Evolutionary conservation across 1,140 invertebrate genomes (phyloP), one percentile per base, ranked within the genome.

Genomic region (Halictus rubicundus): DNA sequence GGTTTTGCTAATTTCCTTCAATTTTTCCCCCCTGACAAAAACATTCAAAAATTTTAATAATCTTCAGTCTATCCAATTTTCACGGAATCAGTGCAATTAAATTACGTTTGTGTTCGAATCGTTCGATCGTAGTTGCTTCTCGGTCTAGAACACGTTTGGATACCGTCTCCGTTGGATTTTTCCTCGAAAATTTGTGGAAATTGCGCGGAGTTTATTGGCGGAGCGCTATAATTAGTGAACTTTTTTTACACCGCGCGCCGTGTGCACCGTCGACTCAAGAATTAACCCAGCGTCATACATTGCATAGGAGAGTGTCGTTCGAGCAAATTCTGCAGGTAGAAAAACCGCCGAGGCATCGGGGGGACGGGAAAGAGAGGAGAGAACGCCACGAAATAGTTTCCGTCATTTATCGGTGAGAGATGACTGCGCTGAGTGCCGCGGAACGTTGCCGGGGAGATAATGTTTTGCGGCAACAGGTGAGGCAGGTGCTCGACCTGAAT

Each of bases 381-480:
- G 71, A 68, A 81, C 68, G 81, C 80, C 84, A 85, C 83, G 73
- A 87, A 89, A 89, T 90, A 88, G 89, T 91, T 89, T 84, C 83
- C 79, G 89, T 91, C 91, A 90, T 91, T 91, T 91, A 92, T 91
- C 86, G 89, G 86, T 89, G 89, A 88, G 85, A 88, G 90, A 90
- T 90, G 88, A 90, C 83, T 89, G 81, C 84, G 86, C 79, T 65
- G 84, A 87, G 85, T 81, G 84, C 70, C 72, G 87, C 84, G 79
- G 77, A 89, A 86, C 83, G 78, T 87, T 83, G 87, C 79, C 87
- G 72, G 82, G 83, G 88, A 91, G 91, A 92, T 92, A 92, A 92
- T 92, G 92, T 92, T 92, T 93, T 93, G 91, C 90, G 84, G 92
- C 92, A 93, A 93, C 92, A 93, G 92, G 92, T 93, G 92, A 93